phyloP scores from a whole-genome alignment of 2,797 vertebrate genomes.

The Gouania willdenowi region DNA sequence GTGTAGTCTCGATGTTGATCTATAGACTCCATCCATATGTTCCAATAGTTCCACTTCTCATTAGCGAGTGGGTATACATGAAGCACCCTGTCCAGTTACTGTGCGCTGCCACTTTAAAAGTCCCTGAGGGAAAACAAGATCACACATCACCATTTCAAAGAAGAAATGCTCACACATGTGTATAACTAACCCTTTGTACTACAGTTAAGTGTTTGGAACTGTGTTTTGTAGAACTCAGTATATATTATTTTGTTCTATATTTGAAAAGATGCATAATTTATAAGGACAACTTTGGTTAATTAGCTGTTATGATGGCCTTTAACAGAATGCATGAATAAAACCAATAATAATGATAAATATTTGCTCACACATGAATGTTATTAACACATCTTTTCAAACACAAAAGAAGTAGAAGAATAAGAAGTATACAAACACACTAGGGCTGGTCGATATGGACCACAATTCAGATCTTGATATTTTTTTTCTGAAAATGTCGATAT shows the following conservation, averaged over 20 bases:
- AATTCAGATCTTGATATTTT: no score
- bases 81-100: conserved; percentile 9
- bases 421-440: no score
- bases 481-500: no score
- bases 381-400: no score
- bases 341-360: conserved; percentile 57
- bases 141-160: conserved; percentile 44
- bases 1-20: conserved; percentile 15
- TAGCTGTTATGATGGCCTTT: conserved; percentile 59
- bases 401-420: no score
- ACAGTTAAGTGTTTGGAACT: conserved; percentile 18
- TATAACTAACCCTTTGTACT: conserved; percentile 25
- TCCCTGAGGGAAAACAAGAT: conserved; percentile 11
- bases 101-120: conserved; percentile 8
- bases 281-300: conserved; percentile 60
- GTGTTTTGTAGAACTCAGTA: conserved; percentile 33
- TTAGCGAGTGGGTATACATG: conserved; percentile 29
- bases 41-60: conserved; percentile 15
- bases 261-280: conserved; percentile 56
- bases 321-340: conserved; percentile 65
- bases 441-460: no score
- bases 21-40: conserved; percentile 7
- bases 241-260: conserved; percentile 54
- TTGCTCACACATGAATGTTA: conserved; percentile 49
- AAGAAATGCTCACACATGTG: conserved; percentile 5